Percentiles rank a stretch among this genome's conserved stretches.
Conservation (phyloP, 1,140 invertebrate species). For the Anastrepha obliqua region DNA sequence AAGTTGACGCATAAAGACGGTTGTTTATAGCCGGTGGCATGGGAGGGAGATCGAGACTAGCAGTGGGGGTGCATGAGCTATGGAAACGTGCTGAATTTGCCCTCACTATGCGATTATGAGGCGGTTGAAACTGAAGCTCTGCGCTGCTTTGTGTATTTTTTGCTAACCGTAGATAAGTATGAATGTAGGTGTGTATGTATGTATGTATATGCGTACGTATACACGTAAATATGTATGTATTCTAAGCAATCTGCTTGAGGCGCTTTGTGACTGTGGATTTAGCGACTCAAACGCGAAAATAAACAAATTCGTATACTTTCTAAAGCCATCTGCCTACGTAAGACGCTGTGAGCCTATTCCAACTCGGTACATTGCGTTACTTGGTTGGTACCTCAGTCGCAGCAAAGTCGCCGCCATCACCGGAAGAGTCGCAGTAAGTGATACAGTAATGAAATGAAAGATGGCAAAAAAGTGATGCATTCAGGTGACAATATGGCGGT, state of each 20-base stretch:
- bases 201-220: background rate
- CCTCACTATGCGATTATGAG: background rate
- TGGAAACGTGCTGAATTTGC: constrained; percentile 12
- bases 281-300: constrained; percentile 28
- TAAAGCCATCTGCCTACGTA: background rate
- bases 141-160: background rate
- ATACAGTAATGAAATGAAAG: too few species aligned
- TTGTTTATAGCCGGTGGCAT: background rate
- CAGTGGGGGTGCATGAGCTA: background rate
- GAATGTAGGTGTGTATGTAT: background rate
- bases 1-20: background rate
- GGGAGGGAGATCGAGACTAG: background rate
- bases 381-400: background rate
- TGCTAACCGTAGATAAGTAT: background rate
- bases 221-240: too few species aligned
- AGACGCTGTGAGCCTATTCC: background rate
- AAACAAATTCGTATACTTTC: background rate
- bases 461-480: too few species aligned
- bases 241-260: background rate
- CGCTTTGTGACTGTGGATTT: background rate
- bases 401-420: background rate
- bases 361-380: background rate
- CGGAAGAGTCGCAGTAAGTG: too few species aligned
- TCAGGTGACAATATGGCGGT: too few species aligned
- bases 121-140: background rate